These are phyloP conservation scores for Aurelia sp. DNA, from an alignment of 30 jellyfish, hydroid and myxozoan species.

Conservation along the genomic window DNA sequence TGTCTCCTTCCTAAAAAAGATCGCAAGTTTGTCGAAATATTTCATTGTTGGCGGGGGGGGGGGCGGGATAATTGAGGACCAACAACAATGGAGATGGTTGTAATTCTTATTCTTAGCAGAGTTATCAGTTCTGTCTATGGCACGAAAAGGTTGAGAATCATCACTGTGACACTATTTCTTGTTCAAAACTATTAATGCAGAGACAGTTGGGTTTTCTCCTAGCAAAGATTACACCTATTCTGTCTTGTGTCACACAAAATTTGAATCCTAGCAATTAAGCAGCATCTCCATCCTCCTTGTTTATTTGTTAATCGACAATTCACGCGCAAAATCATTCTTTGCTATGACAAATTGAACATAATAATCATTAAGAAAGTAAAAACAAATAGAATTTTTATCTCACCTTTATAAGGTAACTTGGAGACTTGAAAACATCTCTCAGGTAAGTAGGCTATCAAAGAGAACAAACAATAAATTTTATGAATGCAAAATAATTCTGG, in stretches of 20 bases:
- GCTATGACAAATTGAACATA: not conserved
- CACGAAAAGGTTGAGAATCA: too few species aligned
- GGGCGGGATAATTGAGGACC: too few species aligned
- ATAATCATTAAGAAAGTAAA: too few species aligned
- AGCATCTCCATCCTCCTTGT: not conserved
- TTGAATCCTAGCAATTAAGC: not conserved
- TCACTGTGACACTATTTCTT: too few species aligned
- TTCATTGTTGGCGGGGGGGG: not conserved
- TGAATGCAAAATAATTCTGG: too few species aligned
- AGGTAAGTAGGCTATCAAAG: slow-evolving; percentile 44
- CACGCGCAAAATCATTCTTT: not conserved
- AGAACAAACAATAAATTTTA: not conserved
- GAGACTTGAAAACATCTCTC: slow-evolving; percentile 43
- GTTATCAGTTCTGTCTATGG: too few species aligned
- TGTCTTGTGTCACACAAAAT: too few species aligned
- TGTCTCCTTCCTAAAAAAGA: slow-evolving; percentile 77
- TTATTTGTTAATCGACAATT: not conserved
- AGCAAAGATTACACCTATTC: too few species aligned
- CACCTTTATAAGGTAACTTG: slow-evolving; percentile 64
- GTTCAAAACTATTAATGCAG: too few species aligned
- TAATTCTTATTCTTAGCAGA: too few species aligned
- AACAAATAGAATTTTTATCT: not conserved
- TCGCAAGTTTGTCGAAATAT: not conserved
- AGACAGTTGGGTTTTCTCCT: too few species aligned
- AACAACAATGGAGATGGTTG: not conserved